Conservation (phyloP, 2,113 vertebrate species). For the Caretta caretta region DNA sequence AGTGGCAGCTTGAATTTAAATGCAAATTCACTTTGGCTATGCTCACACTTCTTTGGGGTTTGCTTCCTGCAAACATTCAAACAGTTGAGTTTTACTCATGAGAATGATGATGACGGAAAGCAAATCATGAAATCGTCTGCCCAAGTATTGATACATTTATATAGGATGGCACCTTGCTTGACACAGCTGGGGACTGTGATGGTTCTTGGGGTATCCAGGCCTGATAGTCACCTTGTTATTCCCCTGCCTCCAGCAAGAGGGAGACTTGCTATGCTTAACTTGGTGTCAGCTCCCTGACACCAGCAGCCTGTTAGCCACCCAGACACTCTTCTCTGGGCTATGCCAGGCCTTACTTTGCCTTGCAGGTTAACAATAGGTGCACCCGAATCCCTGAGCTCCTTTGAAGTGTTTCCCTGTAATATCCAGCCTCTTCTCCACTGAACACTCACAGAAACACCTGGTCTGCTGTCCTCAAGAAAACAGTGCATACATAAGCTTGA, state of each 20-base stretch:
- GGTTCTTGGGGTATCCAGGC: not conserved
- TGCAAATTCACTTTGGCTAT: conserved; percentile 1
- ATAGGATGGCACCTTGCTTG: not conserved
- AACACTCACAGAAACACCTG: not conserved
- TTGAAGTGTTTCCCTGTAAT: not conserved
- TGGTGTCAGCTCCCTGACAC: not conserved
- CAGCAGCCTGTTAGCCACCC: not conserved
- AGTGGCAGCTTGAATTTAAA: conserved; percentile 6
- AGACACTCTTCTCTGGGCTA: not conserved
- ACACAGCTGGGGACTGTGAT: not conserved
- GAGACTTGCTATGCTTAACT: not conserved
- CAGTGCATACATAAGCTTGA: not conserved
- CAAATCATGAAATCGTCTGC: not conserved
- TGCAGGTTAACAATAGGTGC: not conserved
- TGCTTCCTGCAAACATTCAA: not conserved
- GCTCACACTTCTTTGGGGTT: not conserved
- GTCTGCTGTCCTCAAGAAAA: not conserved
- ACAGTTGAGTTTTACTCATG: not conserved
- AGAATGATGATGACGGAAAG: not conserved
- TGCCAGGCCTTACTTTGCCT: not conserved
- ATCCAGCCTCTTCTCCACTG: not conserved
- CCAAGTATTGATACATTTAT: not conserved
- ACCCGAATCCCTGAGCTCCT: not conserved
- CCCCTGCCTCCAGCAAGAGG: not conserved
- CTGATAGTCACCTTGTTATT: not conserved